A percentile compares a stretch with the other conserved stretches of the same genome.
Evolutionary conservation across 2,113 vertebrate species (phyloP).

Genomic region (Tinamus guttatus): DNA sequence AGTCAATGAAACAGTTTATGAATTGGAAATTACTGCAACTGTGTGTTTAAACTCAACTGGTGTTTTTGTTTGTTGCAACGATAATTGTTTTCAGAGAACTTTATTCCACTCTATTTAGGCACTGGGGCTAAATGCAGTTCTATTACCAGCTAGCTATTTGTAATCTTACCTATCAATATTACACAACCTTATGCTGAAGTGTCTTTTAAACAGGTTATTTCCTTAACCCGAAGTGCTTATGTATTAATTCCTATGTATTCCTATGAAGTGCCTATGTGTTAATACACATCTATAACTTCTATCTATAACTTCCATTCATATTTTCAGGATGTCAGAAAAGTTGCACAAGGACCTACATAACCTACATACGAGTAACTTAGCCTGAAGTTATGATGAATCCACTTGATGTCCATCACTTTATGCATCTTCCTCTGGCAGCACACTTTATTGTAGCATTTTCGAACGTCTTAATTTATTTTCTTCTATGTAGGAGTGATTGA

Average conservation of each 20-base stretch:
- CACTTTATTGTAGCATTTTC: not conserved
- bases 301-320: not conserved
- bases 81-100: slow-evolving; percentile 9
- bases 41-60: not conserved
- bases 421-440: not conserved
- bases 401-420: not conserved
- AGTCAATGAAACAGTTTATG: not conserved
- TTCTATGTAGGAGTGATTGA: not conserved
- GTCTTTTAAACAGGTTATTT: not conserved
- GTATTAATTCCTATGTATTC: not conserved
- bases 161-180: not conserved
- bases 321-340: not conserved
- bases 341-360: not conserved
- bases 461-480: not conserved
- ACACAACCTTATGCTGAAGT: not conserved
- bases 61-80: not conserved
- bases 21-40: not conserved
- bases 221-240: not conserved
- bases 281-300: not conserved
- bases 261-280: too few species aligned
- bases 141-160: not conserved
- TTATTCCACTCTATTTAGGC: not conserved
- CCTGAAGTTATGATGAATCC: not conserved
- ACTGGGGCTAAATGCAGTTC: not conserved
- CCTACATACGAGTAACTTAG: not conserved